Percentiles rank a stretch among this genome's conserved stretches.
Evolutionary conservation across 2,888 invertebrate species (phyloP).

Genomic region (Aporophyla nigra): DNA sequence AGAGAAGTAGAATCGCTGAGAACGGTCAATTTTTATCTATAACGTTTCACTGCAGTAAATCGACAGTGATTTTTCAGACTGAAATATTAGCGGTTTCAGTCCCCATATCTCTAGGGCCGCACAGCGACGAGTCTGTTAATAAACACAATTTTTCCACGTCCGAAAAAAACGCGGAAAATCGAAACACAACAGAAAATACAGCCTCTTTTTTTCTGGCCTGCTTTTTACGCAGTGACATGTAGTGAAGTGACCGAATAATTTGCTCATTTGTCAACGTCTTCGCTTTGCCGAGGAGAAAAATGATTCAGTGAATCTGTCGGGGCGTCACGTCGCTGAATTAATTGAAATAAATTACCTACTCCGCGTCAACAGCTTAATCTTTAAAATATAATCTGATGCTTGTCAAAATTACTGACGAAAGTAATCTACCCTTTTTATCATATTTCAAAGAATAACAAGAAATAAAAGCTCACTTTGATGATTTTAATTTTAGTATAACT

Average conservation of each 20-base stretch:
- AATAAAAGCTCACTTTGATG: background rate
- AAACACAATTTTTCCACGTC: slow-evolving; percentile 77
- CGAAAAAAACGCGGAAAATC: slow-evolving; percentile 66
- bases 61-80: slow-evolving; percentile 83
- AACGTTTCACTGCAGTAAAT: slow-evolving; percentile 83
- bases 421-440: slow-evolving; percentile 15
- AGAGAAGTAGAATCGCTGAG: slow-evolving; percentile 66
- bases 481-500: background rate
- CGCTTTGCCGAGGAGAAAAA: slow-evolving; percentile 85
- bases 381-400: slow-evolving; percentile 77
- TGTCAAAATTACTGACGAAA: slow-evolving; percentile 75
- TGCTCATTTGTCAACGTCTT: slow-evolving; percentile 88
- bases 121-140: slow-evolving; percentile 77
- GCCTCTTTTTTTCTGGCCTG: slow-evolving; percentile 60
- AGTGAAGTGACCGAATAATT: slow-evolving; percentile 88
- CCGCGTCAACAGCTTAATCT: slow-evolving; percentile 83
- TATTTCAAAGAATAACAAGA: background rate
- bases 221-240: slow-evolving; percentile 74
- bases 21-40: slow-evolving; percentile 85
- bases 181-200: slow-evolving; percentile 67
- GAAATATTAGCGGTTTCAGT: slow-evolving; percentile 84
- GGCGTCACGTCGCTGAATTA: slow-evolving; percentile 86
- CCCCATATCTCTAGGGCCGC: slow-evolving; percentile 78
- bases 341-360: slow-evolving; percentile 88
- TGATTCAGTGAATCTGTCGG: slow-evolving; percentile 88